phyloP scores from a whole-genome alignment of 2,113 vertebrate genomes.

The Morone saxatilis region DNA sequence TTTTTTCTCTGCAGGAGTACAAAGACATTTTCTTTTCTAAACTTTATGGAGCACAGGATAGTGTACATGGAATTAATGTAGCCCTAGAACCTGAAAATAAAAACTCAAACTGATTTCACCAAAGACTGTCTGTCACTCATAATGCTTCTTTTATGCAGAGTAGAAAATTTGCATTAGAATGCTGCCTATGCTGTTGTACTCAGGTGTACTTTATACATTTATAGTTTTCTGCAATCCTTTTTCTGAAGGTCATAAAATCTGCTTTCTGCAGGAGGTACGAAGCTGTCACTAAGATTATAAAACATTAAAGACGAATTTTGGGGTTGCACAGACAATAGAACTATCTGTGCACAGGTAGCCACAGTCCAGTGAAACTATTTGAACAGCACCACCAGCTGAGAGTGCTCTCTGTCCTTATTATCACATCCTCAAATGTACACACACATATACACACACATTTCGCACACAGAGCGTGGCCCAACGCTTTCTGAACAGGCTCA shows the following conservation, averaged over 20 bases:
- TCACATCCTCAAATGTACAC: conserved; percentile 40
- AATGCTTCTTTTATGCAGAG: conserved; percentile 36
- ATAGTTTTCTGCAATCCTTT: conserved; percentile 2
- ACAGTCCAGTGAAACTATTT: conserved; percentile 50
- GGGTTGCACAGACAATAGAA: conserved; percentile 41
- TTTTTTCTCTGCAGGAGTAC: conserved; percentile 10
- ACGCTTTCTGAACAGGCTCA: conserved; percentile 62
- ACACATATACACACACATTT: conserved; percentile 6
- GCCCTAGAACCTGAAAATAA: conserved; percentile 20
- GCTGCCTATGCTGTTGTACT: not conserved
- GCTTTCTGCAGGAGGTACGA: conserved; percentile 16
- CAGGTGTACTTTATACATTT: not conserved
- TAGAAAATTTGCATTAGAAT: conserved; percentile 2
- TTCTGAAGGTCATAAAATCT: conserved; percentile 35
- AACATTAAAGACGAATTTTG: conserved; percentile 28
- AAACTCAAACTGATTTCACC: conserved; percentile 10
- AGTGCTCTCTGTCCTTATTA: conserved; percentile 62
- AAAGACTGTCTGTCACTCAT: conserved; percentile 24
- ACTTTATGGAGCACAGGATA: not conserved
- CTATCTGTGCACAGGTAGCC: conserved; percentile 49
- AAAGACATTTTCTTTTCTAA: conserved; percentile 39
- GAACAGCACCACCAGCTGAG: conserved; percentile 61
- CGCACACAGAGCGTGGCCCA: conserved; percentile 10
- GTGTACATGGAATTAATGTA: conserved; percentile 19
- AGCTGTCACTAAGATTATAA: conserved; percentile 30